phyloP scores from a whole-genome alignment of 2,797 vertebrate genomes.

The Gila robusta region DNA sequence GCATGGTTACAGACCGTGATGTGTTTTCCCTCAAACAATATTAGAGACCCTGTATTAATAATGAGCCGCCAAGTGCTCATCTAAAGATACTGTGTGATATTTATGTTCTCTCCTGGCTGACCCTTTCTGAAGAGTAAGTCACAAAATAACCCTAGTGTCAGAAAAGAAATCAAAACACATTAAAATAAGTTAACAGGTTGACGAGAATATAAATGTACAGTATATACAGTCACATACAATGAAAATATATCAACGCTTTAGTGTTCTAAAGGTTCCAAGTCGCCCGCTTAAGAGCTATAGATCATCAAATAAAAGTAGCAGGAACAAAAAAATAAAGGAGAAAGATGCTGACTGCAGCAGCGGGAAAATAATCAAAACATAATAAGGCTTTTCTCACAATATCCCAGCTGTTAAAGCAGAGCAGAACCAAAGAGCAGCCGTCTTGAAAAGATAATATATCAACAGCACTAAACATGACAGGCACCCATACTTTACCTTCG shows the following conservation, averaged over 20 bases:
- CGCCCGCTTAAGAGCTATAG: slow-evolving; percentile 69
- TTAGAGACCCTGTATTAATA: slow-evolving; percentile 45
- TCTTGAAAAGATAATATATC: slow-evolving; percentile 70
- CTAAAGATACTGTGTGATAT: slow-evolving; percentile 56
- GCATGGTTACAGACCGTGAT: slow-evolving; percentile 40
- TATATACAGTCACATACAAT: slow-evolving; percentile 85
- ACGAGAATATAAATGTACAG: slow-evolving; percentile 85
- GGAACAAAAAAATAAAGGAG: slow-evolving; percentile 40
- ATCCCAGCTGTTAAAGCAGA: slow-evolving; percentile 68
- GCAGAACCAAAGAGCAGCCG: slow-evolving; percentile 65
- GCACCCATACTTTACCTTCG: slow-evolving; percentile 70
- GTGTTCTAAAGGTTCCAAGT: slow-evolving; percentile 74
- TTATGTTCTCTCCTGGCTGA: slow-evolving; percentile 55
- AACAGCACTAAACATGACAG: slow-evolving; percentile 75
- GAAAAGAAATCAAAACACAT: slow-evolving; percentile 66
- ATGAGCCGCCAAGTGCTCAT: slow-evolving; percentile 30
- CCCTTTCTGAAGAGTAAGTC: slow-evolving; percentile 55
- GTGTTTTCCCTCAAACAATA: slow-evolving; percentile 27
- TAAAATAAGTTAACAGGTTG: slow-evolving; percentile 85
- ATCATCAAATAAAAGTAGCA: slow-evolving; percentile 68
- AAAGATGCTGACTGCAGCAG: slow-evolving; percentile 59
- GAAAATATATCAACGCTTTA: slow-evolving; percentile 85
- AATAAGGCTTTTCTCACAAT: slow-evolving; percentile 76
- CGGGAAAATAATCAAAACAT: slow-evolving; percentile 72
- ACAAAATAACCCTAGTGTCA: slow-evolving; percentile 52